Evolutionary conservation across 2,797 vertebrate genomes (phyloP), one percentile per base, ranked within the genome.

Genomic region (Centropyge bicolor): DNA sequence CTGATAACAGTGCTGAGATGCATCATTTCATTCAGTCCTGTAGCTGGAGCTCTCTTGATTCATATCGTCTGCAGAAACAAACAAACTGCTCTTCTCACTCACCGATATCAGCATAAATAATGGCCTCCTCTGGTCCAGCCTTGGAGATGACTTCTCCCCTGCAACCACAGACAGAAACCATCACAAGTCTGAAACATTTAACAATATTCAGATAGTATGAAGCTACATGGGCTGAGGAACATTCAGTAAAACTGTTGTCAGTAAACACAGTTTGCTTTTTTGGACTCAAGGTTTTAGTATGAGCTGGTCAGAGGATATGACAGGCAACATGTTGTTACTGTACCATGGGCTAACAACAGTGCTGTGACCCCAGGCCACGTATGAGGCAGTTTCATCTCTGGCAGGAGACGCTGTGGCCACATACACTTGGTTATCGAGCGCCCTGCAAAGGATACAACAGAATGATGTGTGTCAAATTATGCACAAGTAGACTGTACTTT

Each of bases 291-390:
- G 27, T 31, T 31, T 31, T 31, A 31, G 27, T 9, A 1, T 20
- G 27, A 41, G 46, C n/a, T 8, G n/a, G 6, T 22, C n/a, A 67
- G 27, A 38, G 9, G 24, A 43, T 11, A 5, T 16, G 2, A 3
- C 10, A 8, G 10, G 14, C 40, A 3, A 49, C 9, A 1, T 16
- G 59, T 35, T 48, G 6, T 96, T 78, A 90, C 61, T 40, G n/a
- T 72, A 97, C 98, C 98, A 99, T 20, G 98, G 98, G 90, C 91
- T 97, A 57, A 99, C 97, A 0, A 99, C 92, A 0, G 95, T 95
- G 95, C 98, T 99, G 93, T 99, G 97, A 88, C 98, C 98, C 98
- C 98, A 99, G 43, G 97, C 97, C 24, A 99, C 91, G 14, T 99
- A 99, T 0, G 97, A 96, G 8, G 97, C 95, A 0, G 93, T 93